A percentile compares a stretch with the other conserved stretches of the same genome.
Evolutionary conservation across 2,888 invertebrate genomes (phyloP).

Genomic region (Endotricha flammealis): DNA sequence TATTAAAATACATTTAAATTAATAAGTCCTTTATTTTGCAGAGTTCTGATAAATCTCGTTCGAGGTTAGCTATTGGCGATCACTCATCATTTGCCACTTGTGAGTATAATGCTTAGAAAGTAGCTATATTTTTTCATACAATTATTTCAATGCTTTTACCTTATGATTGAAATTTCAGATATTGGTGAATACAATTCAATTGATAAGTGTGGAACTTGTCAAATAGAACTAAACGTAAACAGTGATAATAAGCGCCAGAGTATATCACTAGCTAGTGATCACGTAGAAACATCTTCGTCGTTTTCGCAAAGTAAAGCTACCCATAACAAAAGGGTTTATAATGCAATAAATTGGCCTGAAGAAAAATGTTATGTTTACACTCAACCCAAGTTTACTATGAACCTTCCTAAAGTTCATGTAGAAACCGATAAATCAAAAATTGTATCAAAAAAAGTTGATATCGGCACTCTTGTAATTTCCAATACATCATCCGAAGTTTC

Average conservation of each 20-base stretch:
- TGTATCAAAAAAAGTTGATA: slow-evolving; percentile 43
- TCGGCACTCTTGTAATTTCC: slow-evolving; percentile 45
- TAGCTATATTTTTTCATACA: no score
- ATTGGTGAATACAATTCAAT: slow-evolving; percentile 40
- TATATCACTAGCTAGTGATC: slow-evolving; percentile 32
- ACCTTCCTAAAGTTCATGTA: slow-evolving; percentile 40
- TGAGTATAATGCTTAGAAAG: no score
- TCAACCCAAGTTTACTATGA: slow-evolving; percentile 48
- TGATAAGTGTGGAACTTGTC: no score
- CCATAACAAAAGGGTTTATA: slow-evolving; percentile 28
- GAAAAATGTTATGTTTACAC: slow-evolving; percentile 57
- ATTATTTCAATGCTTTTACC: neutral
- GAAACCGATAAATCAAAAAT: slow-evolving; percentile 32
- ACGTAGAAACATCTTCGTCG: slow-evolving; percentile 34
- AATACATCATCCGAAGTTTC: slow-evolving; percentile 44
- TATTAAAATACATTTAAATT: neutral
- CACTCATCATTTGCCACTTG: slow-evolving; percentile 53
- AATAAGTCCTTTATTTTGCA: slow-evolving; percentile 30
- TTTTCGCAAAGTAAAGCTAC: slow-evolving; percentile 24
- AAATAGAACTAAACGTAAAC: slow-evolving; percentile 24
- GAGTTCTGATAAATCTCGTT: slow-evolving; percentile 51
- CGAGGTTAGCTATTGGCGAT: slow-evolving; percentile 59
- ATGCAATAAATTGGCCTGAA: slow-evolving; percentile 34
- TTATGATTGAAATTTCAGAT: slow-evolving; percentile 31
- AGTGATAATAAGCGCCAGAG: slow-evolving; percentile 31